Percentiles rank a stretch among this genome's conserved stretches.
These are phyloP conservation scores for Rhodeus uyekii DNA, from an alignment of 2,797 vertebrate species.

Conservation along the genomic window DNA sequence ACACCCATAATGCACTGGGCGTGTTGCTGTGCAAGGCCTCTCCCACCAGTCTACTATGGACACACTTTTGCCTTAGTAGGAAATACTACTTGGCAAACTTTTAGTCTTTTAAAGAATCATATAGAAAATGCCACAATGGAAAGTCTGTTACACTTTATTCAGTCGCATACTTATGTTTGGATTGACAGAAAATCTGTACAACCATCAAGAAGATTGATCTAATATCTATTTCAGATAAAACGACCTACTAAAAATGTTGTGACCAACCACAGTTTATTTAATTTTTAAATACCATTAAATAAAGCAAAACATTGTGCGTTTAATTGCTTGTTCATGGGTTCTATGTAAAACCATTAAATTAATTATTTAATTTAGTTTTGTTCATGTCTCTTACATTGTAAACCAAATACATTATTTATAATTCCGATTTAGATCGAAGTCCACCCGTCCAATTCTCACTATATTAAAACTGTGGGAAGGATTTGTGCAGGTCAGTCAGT, in stretches of 20 bases:
- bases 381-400: too few species aligned
- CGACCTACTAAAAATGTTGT: background rate
- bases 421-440: too few species aligned
- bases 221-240: background rate
- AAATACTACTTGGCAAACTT: background rate
- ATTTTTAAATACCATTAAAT: background rate
- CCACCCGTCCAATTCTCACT: too few species aligned
- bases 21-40: background rate
- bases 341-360: too few species aligned
- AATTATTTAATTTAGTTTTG: background rate
- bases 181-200: background rate
- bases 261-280: background rate
- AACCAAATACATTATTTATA: too few species aligned
- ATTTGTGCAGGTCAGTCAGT: conserved; percentile 42
- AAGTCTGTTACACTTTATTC: background rate
- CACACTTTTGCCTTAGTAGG: background rate
- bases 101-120: too few species aligned
- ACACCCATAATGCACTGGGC: background rate
- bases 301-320: background rate
- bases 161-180: background rate
- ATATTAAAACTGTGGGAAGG: conserved; percentile 38
- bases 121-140: too few species aligned
- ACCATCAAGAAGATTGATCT: background rate
- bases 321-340: background rate
- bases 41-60: background rate